phyloP scores from a whole-genome alignment of 2,888 invertebrate species.

The Malthinus seriepunctatus region DNA sequence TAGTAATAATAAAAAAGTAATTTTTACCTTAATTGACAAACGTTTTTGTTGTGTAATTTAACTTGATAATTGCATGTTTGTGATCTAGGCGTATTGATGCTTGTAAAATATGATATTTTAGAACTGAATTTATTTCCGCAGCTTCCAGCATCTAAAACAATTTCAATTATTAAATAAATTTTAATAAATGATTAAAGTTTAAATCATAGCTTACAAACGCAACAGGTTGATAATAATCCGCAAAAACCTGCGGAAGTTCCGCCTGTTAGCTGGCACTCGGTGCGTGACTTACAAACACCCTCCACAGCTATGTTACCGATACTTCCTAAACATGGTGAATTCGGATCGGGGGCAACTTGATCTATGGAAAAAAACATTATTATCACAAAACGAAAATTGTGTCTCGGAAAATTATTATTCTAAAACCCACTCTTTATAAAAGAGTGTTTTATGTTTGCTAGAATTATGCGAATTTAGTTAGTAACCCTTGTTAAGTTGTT shows the following conservation, averaged over 20 bases:
- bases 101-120: slow-evolving; percentile 47
- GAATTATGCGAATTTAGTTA: too few species aligned
- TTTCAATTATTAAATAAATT: slow-evolving; percentile 1
- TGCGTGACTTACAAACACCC: slow-evolving; percentile 59
- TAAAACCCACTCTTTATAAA: too few species aligned
- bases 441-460: too few species aligned
- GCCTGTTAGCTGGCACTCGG: slow-evolving; percentile 60
- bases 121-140: slow-evolving; percentile 41
- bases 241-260: slow-evolving; percentile 49
- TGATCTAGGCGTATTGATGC: slow-evolving; percentile 51
- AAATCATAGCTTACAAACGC: slow-evolving; percentile 34
- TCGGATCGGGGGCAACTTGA: slow-evolving; percentile 55
- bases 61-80: slow-evolving; percentile 61
- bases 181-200: slow-evolving; percentile 1
- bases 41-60: slow-evolving; percentile 62
- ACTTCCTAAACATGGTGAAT: slow-evolving; percentile 46
- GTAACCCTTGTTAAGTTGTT: too few species aligned
- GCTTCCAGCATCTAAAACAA: slow-evolving; percentile 33
- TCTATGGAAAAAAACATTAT: slow-evolving; percentile 44
- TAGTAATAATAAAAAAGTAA: not conserved
- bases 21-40: slow-evolving; percentile 60
- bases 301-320: slow-evolving; percentile 22
- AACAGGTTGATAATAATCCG: slow-evolving; percentile 40
- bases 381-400: not conserved
- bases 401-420: not conserved